phyloP scores from a whole-genome alignment of 2,797 vertebrate species.

The Huso huso region DNA sequence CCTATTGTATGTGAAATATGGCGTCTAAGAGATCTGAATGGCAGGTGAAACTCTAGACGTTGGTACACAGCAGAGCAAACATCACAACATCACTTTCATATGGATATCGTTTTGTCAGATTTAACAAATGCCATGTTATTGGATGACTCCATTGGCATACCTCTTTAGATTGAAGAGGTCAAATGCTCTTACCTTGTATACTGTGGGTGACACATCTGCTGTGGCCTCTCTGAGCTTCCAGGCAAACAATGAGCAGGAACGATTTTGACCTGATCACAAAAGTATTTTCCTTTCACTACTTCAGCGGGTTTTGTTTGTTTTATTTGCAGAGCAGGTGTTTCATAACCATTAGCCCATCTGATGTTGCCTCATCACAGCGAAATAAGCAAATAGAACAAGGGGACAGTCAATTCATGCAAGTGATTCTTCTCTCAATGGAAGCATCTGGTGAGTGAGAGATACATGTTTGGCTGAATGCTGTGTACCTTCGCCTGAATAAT shows the following conservation, averaged over 20 bases:
- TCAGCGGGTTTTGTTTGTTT: conserved; percentile 58
- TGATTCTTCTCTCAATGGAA: conserved; percentile 51
- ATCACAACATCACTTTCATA: conserved; percentile 41
- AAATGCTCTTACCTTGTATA: conserved; percentile 47
- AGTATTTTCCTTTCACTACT: conserved; percentile 55
- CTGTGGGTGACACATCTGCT: conserved; percentile 44
- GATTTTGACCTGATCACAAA: conserved; percentile 56
- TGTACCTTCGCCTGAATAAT: conserved; percentile 55
- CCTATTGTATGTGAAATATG: conserved; percentile 34
- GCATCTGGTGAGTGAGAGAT: conserved; percentile 60
- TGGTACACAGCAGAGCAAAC: conserved; percentile 7
- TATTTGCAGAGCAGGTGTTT: conserved; percentile 71
- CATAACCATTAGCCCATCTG: conserved; percentile 59
- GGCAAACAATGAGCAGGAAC: conserved; percentile 36
- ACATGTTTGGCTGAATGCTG: conserved; percentile 47
- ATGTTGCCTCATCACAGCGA: conserved; percentile 51
- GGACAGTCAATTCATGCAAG: conserved; percentile 40
- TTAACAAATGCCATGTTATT: conserved; percentile 60
- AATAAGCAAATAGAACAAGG: conserved; percentile 59
- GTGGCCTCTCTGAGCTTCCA: conserved; percentile 46
- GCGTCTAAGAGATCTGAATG: conserved; percentile 35
- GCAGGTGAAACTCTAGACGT: conserved; percentile 47
- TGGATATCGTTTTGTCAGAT: conserved; percentile 42
- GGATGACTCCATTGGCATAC: conserved; percentile 24
- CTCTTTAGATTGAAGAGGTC: conserved; percentile 30